phyloP scores from a whole-genome alignment of 2,888 invertebrate genomes.

The Cacoxenus indagator region DNA sequence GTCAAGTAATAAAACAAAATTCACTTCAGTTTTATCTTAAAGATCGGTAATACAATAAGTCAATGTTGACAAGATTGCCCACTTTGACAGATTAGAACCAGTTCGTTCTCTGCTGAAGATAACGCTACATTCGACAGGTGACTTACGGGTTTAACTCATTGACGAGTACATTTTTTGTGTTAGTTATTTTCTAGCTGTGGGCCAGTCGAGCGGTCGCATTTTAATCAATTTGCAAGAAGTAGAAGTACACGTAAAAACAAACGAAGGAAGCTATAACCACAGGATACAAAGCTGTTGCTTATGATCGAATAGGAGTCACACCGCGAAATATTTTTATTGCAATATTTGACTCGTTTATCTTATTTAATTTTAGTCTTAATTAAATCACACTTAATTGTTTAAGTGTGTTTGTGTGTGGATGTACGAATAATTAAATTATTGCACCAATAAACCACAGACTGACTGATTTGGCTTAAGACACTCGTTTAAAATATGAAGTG shows the following conservation, averaged over 20 bases:
- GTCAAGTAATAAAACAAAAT: not conserved
- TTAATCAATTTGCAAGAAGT: not conserved
- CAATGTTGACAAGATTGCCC: not conserved
- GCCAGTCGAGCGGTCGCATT: conserved; percentile 38
- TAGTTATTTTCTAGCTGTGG: conserved; percentile 36
- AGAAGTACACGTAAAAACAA: not conserved
- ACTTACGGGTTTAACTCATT: no score
- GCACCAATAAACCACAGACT: not conserved
- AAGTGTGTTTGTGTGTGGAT: not conserved
- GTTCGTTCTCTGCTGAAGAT: not conserved
- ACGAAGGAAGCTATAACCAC: not conserved
- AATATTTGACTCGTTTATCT: conserved; percentile 21
- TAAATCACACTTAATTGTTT: not conserved
- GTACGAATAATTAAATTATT: not conserved
- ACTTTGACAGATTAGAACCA: not conserved
- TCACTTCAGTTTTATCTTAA: conserved; percentile 1
- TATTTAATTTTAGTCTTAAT: conserved; percentile 40
- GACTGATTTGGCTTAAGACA: conserved; percentile 2
- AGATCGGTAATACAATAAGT: not conserved
- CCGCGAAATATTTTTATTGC: conserved; percentile 5
- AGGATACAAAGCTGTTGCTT: not conserved
- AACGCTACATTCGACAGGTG: not conserved
- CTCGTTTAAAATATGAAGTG: conserved; percentile 43
- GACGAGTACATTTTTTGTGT: not conserved
- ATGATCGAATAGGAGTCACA: conserved; percentile 5